Base-by-base conservation (phyloP, 2,113 vertebrate genomes). In the Charina bottae region DNA sequence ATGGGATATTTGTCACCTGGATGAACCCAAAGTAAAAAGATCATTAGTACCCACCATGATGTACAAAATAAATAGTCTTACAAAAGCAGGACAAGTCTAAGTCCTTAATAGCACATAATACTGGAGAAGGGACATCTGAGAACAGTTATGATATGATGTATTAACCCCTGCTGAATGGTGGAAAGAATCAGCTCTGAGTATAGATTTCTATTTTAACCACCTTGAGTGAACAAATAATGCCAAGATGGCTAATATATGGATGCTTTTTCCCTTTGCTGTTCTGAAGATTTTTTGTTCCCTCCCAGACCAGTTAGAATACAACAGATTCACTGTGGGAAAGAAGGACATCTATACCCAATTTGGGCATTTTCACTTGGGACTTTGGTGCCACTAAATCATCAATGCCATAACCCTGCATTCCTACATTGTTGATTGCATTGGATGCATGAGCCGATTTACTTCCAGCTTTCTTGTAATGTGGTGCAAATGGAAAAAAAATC, bases 21-120 rank as follows among this genome's bases (percentile, higher is more conserved):
- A 64, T 92, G 46, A 58, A 91, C 88, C 83, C 87, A 55, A 62
- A 53, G 15, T 37, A 54, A 93, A 92, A 37, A 8, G 23, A 59
- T 85, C 1, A 0, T 68, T 89, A 23, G 26, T 26, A 78, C 21
- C 33, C 37, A 72, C 59, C 4, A 85, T 87, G 92, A 91, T 90
- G 87, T 84, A 90, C 87, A 62, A 54, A 93, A 42, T 56, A 85
- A 84, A 90, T 12, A 59, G 83, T 58, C 6, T 11, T 88, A 26
- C 24, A 49, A 68, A 11, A 46, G 17, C 10, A 64, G 46, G 42
- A 37, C 2, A 87, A 56, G 15, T n/a, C 13, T 37, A 54, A 15
- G 24, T 23, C n/a, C 6, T 26, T 15, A 68, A 53, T 46, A 56
- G n/a, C n/a, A 88, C 23, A 33, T 19, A 90, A 72, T 58, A 56